Conservation (phyloP, 2,888 invertebrate species). For the Cerastis leucographa region DNA sequence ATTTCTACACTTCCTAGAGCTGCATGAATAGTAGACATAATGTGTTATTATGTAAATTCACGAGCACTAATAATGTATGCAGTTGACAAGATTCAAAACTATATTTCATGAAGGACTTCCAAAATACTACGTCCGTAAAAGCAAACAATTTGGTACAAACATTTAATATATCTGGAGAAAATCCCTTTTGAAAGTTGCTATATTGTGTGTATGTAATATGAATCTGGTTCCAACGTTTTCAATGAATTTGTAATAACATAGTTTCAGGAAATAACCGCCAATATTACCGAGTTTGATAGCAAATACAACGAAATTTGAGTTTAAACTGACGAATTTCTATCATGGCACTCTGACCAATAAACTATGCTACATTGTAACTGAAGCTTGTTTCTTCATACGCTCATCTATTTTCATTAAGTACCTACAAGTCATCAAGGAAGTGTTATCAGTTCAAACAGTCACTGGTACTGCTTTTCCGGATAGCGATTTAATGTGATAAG, state of each 20-base stretch:
- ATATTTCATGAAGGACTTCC: neutral
- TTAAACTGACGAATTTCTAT: neutral
- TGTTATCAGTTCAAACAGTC: constrained; percentile 32
- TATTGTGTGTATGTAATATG: neutral
- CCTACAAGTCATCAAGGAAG: neutral
- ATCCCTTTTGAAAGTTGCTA: neutral
- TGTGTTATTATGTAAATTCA: neutral
- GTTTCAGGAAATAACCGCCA: neutral
- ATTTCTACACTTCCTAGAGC: neutral
- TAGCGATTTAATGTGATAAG: constrained; percentile 30
- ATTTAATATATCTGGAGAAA: neutral
- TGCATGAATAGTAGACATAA: neutral
- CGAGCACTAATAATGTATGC: neutral
- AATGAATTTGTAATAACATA: neutral
- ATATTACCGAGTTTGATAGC: neutral
- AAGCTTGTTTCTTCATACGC: neutral
- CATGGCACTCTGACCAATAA: neutral
- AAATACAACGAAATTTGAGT: neutral
- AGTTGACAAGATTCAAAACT: neutral
- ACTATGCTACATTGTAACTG: neutral
- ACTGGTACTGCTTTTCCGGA: constrained; percentile 27
- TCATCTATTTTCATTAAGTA: neutral
- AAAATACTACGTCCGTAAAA: too few relatives aligned
- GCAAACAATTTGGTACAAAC: neutral
- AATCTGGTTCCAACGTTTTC: neutral